These are phyloP conservation scores for Pseudomyrmex cubaensis DNA, from an alignment of 1,140 invertebrate species.

Conservation along the genomic window DNA sequence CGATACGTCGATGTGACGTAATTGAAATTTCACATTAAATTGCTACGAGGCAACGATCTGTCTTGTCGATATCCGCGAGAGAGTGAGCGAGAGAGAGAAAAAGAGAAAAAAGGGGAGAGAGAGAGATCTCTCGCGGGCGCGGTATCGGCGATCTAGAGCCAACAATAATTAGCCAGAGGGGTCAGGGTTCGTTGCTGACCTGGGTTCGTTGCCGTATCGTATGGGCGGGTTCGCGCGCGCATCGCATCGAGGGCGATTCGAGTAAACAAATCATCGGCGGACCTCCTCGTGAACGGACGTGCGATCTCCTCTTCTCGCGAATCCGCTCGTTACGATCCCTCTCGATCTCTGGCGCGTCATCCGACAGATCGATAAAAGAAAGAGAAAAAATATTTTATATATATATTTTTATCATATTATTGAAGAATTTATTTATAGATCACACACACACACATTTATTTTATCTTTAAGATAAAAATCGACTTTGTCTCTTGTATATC, in stretches of 20 bases:
- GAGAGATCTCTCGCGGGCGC: constrained; percentile 56
- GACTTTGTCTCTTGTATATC: no score
- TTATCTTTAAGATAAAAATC: no score
- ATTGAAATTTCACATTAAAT: constrained; percentile 62
- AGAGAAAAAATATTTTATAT: no score
- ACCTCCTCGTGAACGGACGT: constrained; percentile 33
- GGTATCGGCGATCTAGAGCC: constrained; percentile 83
- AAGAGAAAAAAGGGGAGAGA: background rate
- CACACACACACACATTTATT: no score
- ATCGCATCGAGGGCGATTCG: constrained; percentile 79
- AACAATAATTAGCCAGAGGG: constrained; percentile 85
- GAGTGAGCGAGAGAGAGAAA: background rate
- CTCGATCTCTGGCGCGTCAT: constrained; percentile 36
- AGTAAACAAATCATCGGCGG: constrained; percentile 82
- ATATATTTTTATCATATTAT: no score
- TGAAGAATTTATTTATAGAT: no score
- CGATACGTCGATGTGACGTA: constrained; percentile 38
- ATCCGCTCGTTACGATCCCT: constrained; percentile 39
- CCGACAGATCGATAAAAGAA: constrained; percentile 23
- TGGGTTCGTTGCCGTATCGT: constrained; percentile 64
- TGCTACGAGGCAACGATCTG: constrained; percentile 30
- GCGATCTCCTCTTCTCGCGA: constrained; percentile 57
- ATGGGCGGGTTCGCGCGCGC: constrained; percentile 74
- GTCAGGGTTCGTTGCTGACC: constrained; percentile 81
- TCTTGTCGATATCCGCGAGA: constrained; percentile 18